phyloP scores from a whole-genome alignment of 2,888 invertebrate species.

The Morpho achilles region DNA sequence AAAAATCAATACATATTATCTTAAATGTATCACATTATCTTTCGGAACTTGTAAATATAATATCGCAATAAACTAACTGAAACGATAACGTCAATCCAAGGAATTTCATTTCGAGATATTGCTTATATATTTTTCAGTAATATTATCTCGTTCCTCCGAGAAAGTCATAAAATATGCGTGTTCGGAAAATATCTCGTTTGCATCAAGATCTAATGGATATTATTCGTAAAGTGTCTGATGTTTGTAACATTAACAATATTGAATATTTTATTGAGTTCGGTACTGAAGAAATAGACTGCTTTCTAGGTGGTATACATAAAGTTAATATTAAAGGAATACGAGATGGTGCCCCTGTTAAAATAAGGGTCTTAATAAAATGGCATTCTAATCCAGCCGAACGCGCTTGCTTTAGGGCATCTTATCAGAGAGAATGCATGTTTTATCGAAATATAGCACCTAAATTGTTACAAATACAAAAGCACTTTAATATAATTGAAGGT shows the following conservation, averaged over 20 bases:
- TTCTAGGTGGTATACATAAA: slow-evolving; percentile 41
- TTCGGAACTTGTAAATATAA: slow-evolving; percentile 1
- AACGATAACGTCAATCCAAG: slow-evolving; percentile 19
- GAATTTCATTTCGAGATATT: slow-evolving; percentile 9
- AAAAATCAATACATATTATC: not conserved
- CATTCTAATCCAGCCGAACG: slow-evolving; percentile 45
- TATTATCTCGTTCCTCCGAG: slow-evolving; percentile 8
- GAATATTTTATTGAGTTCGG: slow-evolving; percentile 33
- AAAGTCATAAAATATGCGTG: slow-evolving; percentile 43
- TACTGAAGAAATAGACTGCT: slow-evolving; percentile 50
- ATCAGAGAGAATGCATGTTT: slow-evolving; percentile 48
- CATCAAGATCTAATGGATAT: slow-evolving; percentile 46
- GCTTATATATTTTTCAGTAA: slow-evolving; percentile 16
- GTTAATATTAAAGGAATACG: slow-evolving; percentile 43
- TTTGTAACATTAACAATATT: slow-evolving; percentile 33
- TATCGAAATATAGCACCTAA: slow-evolving; percentile 41
- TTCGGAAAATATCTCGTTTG: slow-evolving; percentile 49
- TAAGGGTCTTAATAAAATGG: slow-evolving; percentile 47
- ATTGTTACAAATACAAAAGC: slow-evolving; percentile 46
- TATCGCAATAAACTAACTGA: slow-evolving; percentile 9
- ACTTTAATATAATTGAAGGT: slow-evolving; percentile 49
- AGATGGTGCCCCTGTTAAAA: slow-evolving; percentile 45
- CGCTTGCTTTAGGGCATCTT: slow-evolving; percentile 43
- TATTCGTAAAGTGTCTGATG: slow-evolving; percentile 45
- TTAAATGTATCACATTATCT: not conserved